These are phyloP conservation scores for Campylomormyrus tamandua DNA, from an alignment of 2,113 vertebrate genomes.

Conservation along the genomic window DNA sequence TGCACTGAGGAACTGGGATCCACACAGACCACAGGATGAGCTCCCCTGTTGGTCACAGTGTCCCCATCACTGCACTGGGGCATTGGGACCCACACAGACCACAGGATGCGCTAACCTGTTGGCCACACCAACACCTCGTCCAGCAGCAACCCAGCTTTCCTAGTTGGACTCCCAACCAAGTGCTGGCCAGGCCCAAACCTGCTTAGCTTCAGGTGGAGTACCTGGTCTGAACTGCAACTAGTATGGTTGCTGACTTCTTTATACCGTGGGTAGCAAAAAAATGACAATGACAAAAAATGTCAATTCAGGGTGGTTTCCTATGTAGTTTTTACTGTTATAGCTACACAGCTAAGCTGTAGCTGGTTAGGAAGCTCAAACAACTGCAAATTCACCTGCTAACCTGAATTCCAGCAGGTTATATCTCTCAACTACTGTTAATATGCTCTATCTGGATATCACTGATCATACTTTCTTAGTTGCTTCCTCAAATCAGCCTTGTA, in stretches of 20 bases:
- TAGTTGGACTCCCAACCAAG: not conserved
- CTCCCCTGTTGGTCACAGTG: not conserved
- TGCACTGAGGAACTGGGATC: too few relatives aligned
- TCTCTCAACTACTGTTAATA: not conserved
- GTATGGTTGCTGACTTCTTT: not conserved
- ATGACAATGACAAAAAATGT: too few relatives aligned
- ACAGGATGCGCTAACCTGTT: not conserved
- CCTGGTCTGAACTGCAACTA: not conserved
- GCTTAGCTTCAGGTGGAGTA: not conserved
- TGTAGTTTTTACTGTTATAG: not conserved
- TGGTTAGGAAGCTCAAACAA: not conserved
- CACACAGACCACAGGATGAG: too few relatives aligned
- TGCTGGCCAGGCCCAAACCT: not conserved
- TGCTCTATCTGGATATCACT: not conserved
- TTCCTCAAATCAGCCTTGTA: not conserved
- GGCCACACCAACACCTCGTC: not conserved
- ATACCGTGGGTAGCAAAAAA: not conserved
- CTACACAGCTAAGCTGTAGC: not conserved
- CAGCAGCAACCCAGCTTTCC: not conserved
- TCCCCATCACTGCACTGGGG: not conserved
- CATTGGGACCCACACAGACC: too few relatives aligned
- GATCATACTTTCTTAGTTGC: not conserved
- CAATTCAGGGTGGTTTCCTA: not conserved
- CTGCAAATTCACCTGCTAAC: too few relatives aligned
- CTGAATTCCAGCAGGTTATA: too few relatives aligned